Evolutionary conservation across 2,797 vertebrate species (phyloP).

Genomic region (Parambassis ranga): DNA sequence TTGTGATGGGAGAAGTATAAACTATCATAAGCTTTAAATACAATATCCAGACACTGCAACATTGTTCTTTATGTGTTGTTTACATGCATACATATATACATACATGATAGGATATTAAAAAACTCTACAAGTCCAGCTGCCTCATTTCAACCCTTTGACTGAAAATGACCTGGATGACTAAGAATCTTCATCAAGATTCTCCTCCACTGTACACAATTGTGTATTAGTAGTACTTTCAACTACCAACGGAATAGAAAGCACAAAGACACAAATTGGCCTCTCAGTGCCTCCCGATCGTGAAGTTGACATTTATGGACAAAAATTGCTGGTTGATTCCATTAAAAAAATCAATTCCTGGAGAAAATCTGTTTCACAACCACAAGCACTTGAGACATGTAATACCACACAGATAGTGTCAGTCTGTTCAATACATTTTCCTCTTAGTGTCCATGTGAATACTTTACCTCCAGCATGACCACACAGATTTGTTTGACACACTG

Average conservation of each 20-base stretch:
- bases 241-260: background rate
- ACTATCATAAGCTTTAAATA: constrained; percentile 13
- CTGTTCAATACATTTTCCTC: background rate
- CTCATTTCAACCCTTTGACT: no score
- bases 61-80: background rate
- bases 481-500: constrained; percentile 98
- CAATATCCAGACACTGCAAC: background rate
- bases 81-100: background rate
- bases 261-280: background rate
- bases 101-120: background rate
- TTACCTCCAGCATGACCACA: constrained; percentile 97
- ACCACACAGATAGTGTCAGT: background rate
- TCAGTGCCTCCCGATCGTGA: background rate
- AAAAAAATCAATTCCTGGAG: background rate
- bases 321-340: background rate
- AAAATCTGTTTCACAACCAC: background rate
- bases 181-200: no score
- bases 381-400: background rate
- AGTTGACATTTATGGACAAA: constrained; percentile 2
- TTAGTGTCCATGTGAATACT: background rate
- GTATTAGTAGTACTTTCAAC: no score
- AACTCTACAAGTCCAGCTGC: no score
- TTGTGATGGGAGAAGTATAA: constrained; percentile 1
- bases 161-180: no score
- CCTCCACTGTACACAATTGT: no score